Conservation (phyloP, 1,140 invertebrate genomes). For the Drosophila oshimai region DNA sequence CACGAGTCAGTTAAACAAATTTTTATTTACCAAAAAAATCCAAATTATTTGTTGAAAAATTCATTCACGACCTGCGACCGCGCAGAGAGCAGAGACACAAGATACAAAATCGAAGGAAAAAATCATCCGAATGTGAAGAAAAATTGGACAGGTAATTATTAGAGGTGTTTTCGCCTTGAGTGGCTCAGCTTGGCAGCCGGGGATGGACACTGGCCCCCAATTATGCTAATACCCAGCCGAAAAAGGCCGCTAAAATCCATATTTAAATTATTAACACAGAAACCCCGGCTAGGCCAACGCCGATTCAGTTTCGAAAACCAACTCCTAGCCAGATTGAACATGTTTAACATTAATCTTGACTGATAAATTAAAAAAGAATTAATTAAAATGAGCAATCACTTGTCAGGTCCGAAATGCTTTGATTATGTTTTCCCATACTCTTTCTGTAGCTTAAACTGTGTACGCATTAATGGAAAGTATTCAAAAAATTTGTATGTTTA, state of each 20-base stretch:
- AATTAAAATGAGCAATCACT: constrained; percentile 69
- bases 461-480: too few relatives aligned
- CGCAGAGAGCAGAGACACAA: constrained; percentile 15
- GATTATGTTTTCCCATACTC: constrained; percentile 6
- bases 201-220: constrained; percentile 65
- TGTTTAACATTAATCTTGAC: constrained; percentile 77
- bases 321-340: constrained; percentile 60
- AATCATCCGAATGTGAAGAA: constrained; percentile 52
- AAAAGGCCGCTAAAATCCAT: constrained; percentile 70
- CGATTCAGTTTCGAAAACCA: constrained; percentile 48
- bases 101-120: constrained; percentile 20
- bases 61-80: constrained; percentile 66
- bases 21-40: constrained; percentile 68
- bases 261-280: constrained; percentile 71
- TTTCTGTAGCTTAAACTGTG: constrained; percentile 10
- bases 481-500: too few relatives aligned
- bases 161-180: constrained; percentile 74
- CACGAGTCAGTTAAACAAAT: constrained; percentile 73
- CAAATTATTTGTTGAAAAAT: constrained; percentile 67
- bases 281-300: constrained; percentile 14
- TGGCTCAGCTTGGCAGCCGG: constrained; percentile 27
- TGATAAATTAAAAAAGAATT: constrained; percentile 78
- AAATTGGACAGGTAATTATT: constrained; percentile 74
- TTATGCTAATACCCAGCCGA: constrained; percentile 70
- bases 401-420: constrained; percentile 21